Base-by-base conservation (phyloP, 2,113 vertebrate species). In the Thalassoma bifasciatum region DNA sequence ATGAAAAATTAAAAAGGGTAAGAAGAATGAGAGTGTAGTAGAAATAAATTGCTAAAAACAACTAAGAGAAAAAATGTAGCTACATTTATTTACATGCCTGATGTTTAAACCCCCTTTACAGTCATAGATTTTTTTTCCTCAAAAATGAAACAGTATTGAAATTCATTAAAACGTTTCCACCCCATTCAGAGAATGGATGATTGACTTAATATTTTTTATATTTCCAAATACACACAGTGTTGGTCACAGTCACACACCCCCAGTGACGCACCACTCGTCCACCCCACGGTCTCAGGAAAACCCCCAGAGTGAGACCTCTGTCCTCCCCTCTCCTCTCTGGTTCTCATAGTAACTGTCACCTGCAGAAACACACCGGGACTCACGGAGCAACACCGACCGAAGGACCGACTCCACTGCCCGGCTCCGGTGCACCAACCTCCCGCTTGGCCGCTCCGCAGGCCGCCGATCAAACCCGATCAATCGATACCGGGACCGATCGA, bases 311-410 rank as follows among this genome's bases (percentile, higher is more conserved):
- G 79, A 82, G 51, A 0, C 50, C 75, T 84, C 81, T 14, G 9
- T 21, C 1, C 4, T 36, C 8, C 5, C 2, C 22, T 5, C 17
- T n/a, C 10, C 37, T 81, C 81, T 85, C 56, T 81, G 75, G 62
- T 51, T 75, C 72, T 79, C 89, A 82, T 91, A 88, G 92, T 91
- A 91, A 91, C 91, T 78, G 83, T 87, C 90, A 92, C 84, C 88
- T 91, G 87, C 88, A 85, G 75, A 71, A 86, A 84, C 84, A 68
- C 84, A 84, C 72, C 77, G 81, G 83, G 53, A 79, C 77, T 73
- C 66, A 1, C 40, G 10, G 66, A 77, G 73, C 77, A 81, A 51
- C 84, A 50, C 75, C 37, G 75, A 71, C 76, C 51, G 58, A 77
- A 57, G 10, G 19, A 75, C 69, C 7, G 63, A 72, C 30, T 14